Base-by-base conservation (phyloP, 1,140 invertebrate species). In the Cataglyphis hispanica region DNA sequence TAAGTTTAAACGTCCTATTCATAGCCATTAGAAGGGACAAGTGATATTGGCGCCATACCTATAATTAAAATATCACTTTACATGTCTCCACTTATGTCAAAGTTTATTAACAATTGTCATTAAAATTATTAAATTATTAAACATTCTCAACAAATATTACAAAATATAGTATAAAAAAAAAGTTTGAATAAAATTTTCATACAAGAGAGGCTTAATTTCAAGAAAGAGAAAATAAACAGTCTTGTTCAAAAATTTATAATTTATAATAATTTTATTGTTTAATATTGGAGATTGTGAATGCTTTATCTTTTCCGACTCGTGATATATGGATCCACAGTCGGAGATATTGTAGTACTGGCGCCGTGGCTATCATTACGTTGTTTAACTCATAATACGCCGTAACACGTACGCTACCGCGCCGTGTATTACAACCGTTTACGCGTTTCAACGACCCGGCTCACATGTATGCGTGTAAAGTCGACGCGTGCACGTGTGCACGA, bases 321-420 rank as follows among this genome's bases (percentile, higher is more conserved):
- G 89, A 91, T 91, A 90, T 88, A 56, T 6, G 46, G 5, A 25
- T 27, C 61, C 31, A 40, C n/a, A 67, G 50, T 74, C 81, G 78
- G 77, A 91, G 89, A 92, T 91, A 81, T 43, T 67, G 75, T 67
- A 78, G 80, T 90, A 81, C 88, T 93, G 92, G 93, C 93, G 93
- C 92, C 92, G 91, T 88, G 90, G 87, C 93, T 93, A 93, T 93
- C 91, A 92, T 93, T 93, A 92, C 91, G 92, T 89, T 92, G 90
- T 92, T 92, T 90, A 91, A 90, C 90, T 91, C 91, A 87, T 91
- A 91, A 91, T 91, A 92, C 91, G 90, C 84, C 69, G 86, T 87
- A 92, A 91, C 91, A 86, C 75, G 74, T 90, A 88, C 74, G 85
- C 87, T 85, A 83, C 76, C 77, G 86, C 85, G 63, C 53, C 85